A percentile compares a stretch with the other conserved stretches of the same genome.
phyloP scores from a whole-genome alignment of 2,113 vertebrate species.

The Mormyrus lacerda region DNA sequence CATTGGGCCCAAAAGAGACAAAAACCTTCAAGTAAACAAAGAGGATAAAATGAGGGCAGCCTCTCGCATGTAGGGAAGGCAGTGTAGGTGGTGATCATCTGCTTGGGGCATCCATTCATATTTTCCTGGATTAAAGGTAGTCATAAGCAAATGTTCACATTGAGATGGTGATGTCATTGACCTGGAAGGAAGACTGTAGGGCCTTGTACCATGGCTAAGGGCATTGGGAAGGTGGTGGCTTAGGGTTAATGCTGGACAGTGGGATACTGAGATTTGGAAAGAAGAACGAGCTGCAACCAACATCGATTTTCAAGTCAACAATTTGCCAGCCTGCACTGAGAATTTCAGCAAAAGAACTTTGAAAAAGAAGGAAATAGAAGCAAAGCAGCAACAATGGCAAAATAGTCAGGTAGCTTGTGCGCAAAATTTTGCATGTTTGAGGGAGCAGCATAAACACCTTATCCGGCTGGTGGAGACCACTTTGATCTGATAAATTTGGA shows the following conservation, averaged over 20 bases:
- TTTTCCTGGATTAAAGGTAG: neutral
- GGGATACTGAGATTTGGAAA: neutral
- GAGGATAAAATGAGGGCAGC: neutral
- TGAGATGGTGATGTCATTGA: constrained; percentile 11
- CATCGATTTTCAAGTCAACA: neutral
- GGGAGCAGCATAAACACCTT: neutral
- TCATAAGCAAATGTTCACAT: constrained; percentile 15
- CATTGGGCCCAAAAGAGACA: constrained; percentile 16
- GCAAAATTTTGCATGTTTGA: neutral
- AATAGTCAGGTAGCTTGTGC: neutral
- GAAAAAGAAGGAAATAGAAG: constrained; percentile 9
- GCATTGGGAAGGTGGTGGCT: neutral
- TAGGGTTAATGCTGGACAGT: neutral
- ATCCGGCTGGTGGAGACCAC: constrained; percentile 11
- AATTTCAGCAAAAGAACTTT: constrained; percentile 9
- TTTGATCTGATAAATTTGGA: constrained; percentile 22
- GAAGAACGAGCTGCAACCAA: constrained; percentile 16
- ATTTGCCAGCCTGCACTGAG: constrained; percentile 20
- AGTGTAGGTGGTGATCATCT: constrained; percentile 1
- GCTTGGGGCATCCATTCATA: neutral
- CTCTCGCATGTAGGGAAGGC: neutral
- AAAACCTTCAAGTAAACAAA: constrained; percentile 20
- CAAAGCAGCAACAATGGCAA: constrained; percentile 9
- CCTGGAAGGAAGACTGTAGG: constrained; percentile 1
- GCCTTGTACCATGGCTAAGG: neutral